A percentile compares a stretch with the other conserved stretches of the same genome.
These are phyloP conservation scores for Linepithema humile DNA, from an alignment of 1,140 invertebrate genomes.

Conservation along the genomic window DNA sequence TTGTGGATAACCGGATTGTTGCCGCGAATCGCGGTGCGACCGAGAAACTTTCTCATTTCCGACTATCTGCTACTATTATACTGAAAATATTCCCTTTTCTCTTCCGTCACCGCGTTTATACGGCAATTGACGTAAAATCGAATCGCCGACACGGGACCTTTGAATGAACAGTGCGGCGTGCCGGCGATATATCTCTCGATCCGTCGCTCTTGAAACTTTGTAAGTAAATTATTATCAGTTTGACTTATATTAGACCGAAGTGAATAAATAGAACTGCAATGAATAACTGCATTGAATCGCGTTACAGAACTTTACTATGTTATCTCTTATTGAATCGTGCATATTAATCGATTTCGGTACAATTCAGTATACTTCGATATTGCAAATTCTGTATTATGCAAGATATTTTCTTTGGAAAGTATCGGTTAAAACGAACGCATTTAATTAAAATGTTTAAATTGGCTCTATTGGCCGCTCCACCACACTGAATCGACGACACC, in stretches of 20 bases:
- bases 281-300: constrained; percentile 18
- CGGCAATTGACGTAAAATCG: constrained; percentile 46
- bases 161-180: background rate
- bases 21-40: background rate
- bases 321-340: background rate
- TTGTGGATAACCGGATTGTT: background rate
- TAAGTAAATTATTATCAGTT: constrained; percentile 49
- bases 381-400: constrained; percentile 16
- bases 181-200: constrained; percentile 21
- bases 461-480: too few species aligned
- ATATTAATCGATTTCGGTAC: constrained; percentile 13
- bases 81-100: constrained; percentile 39
- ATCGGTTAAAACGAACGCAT: too few species aligned
- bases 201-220: constrained; percentile 5
- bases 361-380: background rate
- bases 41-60: constrained; percentile 48
- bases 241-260: constrained; percentile 23
- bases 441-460: too few species aligned
- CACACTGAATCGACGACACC: too few species aligned
- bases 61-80: background rate
- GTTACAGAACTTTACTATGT: background rate
- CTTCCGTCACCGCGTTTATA: background rate
- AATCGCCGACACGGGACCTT: constrained; percentile 28
- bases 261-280: constrained; percentile 33
- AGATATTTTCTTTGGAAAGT: too few species aligned